A percentile compares a stretch with the other conserved stretches of the same genome.
Conservation (phyloP, 2,888 invertebrate genomes). For the Barypeithes pellucidus region DNA sequence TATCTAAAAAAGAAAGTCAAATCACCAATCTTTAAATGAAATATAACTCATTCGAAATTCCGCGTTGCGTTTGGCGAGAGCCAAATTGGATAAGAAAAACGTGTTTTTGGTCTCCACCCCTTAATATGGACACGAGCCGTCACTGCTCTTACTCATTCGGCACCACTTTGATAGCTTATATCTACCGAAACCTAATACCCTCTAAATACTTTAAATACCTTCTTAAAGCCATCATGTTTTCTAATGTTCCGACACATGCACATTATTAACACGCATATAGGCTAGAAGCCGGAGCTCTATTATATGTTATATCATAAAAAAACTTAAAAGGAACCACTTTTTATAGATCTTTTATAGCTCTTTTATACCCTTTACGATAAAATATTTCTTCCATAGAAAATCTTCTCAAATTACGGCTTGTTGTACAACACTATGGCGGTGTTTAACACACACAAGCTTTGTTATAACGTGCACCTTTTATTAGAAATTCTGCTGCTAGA, state of each 20-base stretch:
- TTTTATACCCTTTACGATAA: constrained; percentile 33
- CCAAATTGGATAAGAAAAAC: too few relatives aligned
- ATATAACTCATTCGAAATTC: too few relatives aligned
- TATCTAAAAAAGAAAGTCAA: too few relatives aligned
- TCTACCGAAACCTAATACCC: constrained; percentile 46
- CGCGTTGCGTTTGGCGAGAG: too few relatives aligned
- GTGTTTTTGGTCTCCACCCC: too few relatives aligned
- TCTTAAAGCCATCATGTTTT: constrained; percentile 39
- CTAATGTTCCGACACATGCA: constrained; percentile 46
- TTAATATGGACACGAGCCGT: too few relatives aligned
- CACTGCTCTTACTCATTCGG: constrained; percentile 44
- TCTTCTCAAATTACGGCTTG: constrained; percentile 55
- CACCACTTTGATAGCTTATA: constrained; percentile 48
- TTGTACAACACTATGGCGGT: constrained; percentile 60
- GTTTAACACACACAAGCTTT: constrained; percentile 60
- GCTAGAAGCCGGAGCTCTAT: constrained; percentile 28
- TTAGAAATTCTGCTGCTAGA: constrained; percentile 52
- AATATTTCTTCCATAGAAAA: constrained; percentile 30
- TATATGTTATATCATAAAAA: constrained; percentile 24
- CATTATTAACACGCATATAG: constrained; percentile 32
- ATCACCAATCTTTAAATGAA: too few relatives aligned
- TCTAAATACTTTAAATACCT: constrained; percentile 42
- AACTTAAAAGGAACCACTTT: constrained; percentile 36
- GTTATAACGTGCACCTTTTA: constrained; percentile 56
- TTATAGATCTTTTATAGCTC: constrained; percentile 17